These are phyloP conservation scores for Drosophila parthenogenetica DNA, from an alignment of 2,888 invertebrate genomes.

Conservation along the genomic window DNA sequence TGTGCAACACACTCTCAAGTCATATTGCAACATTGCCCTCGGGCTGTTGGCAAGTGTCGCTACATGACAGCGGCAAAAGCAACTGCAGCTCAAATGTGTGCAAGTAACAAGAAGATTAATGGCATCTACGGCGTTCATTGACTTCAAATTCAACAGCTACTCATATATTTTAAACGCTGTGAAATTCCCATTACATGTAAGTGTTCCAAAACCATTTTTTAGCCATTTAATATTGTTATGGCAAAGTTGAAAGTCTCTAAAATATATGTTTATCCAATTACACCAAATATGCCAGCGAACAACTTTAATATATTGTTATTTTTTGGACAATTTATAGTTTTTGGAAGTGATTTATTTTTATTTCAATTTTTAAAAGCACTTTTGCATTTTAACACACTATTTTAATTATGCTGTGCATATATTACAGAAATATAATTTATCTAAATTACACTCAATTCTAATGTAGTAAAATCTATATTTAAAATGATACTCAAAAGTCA, in stretches of 20 bases:
- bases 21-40: slow-evolving; percentile 51
- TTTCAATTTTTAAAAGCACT: too few relatives aligned
- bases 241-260: slow-evolving; percentile 17
- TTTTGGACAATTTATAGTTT: background rate
- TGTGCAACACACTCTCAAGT: slow-evolving; percentile 22
- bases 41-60: slow-evolving; percentile 70
- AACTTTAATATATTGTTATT: background rate
- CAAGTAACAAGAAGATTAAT: slow-evolving; percentile 64
- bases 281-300: slow-evolving; percentile 8
- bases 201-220: slow-evolving; percentile 4
- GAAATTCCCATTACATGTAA: slow-evolving; percentile 17
- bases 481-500: slow-evolving; percentile 54
- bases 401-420: too few relatives aligned
- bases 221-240: slow-evolving; percentile 40
- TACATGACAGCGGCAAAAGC: slow-evolving; percentile 44
- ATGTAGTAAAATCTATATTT: slow-evolving; percentile 46
- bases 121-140: slow-evolving; percentile 59
- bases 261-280: slow-evolving; percentile 18
- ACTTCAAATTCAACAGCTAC: slow-evolving; percentile 28
- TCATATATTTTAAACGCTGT: slow-evolving; percentile 30
- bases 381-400: too few relatives aligned
- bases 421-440: slow-evolving; percentile 23
- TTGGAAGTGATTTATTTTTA: too few relatives aligned
- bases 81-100: slow-evolving; percentile 31
- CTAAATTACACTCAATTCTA: slow-evolving; percentile 19